Evolutionary conservation across 2,797 vertebrate species (phyloP).

Genomic region (Sebastes elongatus): DNA sequence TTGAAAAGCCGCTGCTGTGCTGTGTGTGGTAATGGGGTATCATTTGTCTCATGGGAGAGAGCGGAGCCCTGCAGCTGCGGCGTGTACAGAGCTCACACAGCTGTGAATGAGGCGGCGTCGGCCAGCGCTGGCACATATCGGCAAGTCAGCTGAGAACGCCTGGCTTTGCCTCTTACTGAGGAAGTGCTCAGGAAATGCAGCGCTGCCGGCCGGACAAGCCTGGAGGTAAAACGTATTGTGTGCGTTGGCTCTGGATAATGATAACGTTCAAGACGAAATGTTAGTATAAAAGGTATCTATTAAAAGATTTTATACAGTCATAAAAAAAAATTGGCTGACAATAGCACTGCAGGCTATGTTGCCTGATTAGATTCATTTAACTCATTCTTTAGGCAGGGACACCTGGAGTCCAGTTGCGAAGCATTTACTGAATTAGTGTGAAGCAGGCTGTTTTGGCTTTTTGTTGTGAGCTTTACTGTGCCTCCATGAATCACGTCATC

Average conservation of each 20-base stretch:
- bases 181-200: neutral
- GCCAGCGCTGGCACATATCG: conserved; percentile 47
- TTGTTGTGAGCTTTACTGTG: neutral
- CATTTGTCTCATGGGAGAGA: conserved; percentile 64
- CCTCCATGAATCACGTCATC: conserved; percentile 25
- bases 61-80: conserved; percentile 69
- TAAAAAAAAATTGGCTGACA: neutral
- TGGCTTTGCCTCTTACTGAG: conserved; percentile 23
- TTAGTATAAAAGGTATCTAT: neutral
- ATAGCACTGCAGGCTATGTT: neutral
- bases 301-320: neutral
- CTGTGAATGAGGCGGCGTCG: conserved; percentile 52
- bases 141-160: conserved; percentile 44
- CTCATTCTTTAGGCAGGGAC: neutral
- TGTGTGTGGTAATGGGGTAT: conserved; percentile 61
- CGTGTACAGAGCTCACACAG: conserved; percentile 54
- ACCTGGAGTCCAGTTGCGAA: neutral
- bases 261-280: neutral
- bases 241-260: neutral
- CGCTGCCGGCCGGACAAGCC: neutral
- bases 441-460: neutral
- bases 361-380: neutral
- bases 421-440: conserved; percentile 2
- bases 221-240: neutral
- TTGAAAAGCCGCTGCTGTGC: conserved; percentile 46